Conservation (phyloP, 2,888 invertebrate species). For the Cryptophagus acutangulus region DNA sequence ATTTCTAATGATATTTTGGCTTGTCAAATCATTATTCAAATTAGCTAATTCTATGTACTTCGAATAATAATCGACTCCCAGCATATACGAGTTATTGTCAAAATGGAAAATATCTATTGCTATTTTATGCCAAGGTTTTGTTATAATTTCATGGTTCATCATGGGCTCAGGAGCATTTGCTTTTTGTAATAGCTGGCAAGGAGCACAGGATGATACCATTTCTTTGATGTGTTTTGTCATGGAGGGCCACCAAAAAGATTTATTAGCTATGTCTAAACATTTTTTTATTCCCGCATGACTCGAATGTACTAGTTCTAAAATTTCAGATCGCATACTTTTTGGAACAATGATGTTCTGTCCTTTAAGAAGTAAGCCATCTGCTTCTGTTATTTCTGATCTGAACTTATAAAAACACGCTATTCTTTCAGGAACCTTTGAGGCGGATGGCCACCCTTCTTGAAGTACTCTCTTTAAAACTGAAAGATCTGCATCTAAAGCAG, state of each 20-base stretch:
- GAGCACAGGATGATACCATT: constrained; percentile 3
- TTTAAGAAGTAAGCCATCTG: constrained; percentile 6
- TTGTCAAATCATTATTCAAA: constrained; percentile 4
- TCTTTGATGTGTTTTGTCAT: constrained; percentile 14
- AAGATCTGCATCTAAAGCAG: constrained; percentile 5
- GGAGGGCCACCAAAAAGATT: constrained; percentile 8
- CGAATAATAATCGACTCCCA: constrained; percentile 11
- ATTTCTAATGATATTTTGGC: constrained; percentile 8
- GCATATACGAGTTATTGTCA: constrained; percentile 5
- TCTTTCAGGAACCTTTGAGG: constrained; percentile 8
- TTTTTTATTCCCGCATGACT: constrained; percentile 10
- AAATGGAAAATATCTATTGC: constrained; percentile 13
- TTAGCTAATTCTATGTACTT: constrained; percentile 3
- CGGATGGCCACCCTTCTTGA: constrained; percentile 7
- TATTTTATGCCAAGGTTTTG: constrained; percentile 12
- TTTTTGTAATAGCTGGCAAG: constrained; percentile 2
- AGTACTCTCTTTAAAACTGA: constrained; percentile 7
- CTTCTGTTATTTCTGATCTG: constrained; percentile 12
- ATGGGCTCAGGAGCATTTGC: constrained; percentile 10
- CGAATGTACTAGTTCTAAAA: constrained; percentile 6
- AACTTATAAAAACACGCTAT: constrained; percentile 12
- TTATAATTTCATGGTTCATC: constrained; percentile 11
- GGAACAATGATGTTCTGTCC: constrained; percentile 7
- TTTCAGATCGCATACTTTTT: constrained; percentile 2
- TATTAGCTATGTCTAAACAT: too few relatives aligned